These are phyloP conservation scores for Magallana angulata DNA, from an alignment of 1,140 invertebrate species.

Conservation along the genomic window DNA sequence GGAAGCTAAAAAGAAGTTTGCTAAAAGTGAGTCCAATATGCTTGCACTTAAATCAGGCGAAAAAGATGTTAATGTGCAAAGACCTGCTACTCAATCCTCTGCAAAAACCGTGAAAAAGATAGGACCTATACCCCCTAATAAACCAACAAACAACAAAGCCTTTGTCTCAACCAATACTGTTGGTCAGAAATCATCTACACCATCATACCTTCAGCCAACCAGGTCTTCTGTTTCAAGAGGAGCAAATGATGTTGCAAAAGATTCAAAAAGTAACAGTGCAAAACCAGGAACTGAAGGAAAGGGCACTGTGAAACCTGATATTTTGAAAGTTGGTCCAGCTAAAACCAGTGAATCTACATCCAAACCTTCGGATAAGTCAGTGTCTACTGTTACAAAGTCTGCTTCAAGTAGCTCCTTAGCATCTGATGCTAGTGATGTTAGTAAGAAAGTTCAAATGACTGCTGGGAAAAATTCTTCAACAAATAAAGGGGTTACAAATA, in stretches of 20 bases:
- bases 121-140: conserved; percentile 10
- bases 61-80: background rate
- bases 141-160: conserved; percentile 30
- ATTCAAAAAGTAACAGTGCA: background rate
- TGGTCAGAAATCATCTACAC: background rate
- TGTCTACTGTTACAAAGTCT: background rate
- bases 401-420: background rate
- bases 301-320: conserved; percentile 17
- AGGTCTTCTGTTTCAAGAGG: conserved; percentile 38
- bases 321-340: conserved; percentile 14
- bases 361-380: conserved; percentile 12
- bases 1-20: background rate
- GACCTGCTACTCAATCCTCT: conserved; percentile 4
- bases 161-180: conserved; percentile 30
- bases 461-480: conserved; percentile 37
- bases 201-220: conserved; percentile 50
- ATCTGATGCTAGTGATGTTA: background rate
- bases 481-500: background rate
- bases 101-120: conserved; percentile 5
- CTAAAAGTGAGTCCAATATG: conserved; percentile 44
- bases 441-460: background rate
- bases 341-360: conserved; percentile 17
- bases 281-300: conserved; percentile 21
- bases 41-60: background rate
- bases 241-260: conserved; percentile 1